Conservation (phyloP, 2,888 invertebrate genomes). For the Charanyca ferruginea region DNA sequence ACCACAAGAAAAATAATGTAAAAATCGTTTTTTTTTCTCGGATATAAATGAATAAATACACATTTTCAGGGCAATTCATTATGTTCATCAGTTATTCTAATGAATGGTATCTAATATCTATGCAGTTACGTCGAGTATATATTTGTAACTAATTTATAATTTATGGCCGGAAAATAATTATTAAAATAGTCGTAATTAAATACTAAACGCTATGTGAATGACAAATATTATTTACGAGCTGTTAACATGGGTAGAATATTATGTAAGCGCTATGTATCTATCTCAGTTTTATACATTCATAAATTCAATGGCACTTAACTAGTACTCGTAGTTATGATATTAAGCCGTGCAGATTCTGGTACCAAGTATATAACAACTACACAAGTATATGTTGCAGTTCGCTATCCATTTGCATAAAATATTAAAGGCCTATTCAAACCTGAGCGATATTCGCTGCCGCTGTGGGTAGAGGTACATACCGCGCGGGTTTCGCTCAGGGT, state of each 20-base stretch:
- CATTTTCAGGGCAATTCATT: not conserved
- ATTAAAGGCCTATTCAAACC: too few relatives aligned
- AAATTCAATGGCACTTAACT: not conserved
- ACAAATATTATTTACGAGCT: constrained; percentile 10
- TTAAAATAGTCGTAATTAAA: not conserved
- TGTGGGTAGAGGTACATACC: too few relatives aligned
- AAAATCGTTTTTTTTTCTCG: not conserved
- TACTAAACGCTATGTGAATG: not conserved
- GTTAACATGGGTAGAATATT: not conserved
- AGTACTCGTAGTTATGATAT: too few relatives aligned
- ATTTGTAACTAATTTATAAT: not conserved
- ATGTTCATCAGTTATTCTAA: not conserved
- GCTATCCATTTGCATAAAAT: too few relatives aligned
- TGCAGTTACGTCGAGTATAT: not conserved
- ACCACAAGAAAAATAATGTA: not conserved
- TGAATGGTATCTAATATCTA: not conserved
- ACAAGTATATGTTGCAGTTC: too few relatives aligned
- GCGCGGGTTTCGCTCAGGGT: too few relatives aligned
- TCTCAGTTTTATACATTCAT: not conserved
- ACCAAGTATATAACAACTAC: too few relatives aligned
- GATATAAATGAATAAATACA: not conserved
- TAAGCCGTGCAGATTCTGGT: too few relatives aligned
- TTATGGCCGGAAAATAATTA: constrained; percentile 9
- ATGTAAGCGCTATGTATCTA: not conserved
- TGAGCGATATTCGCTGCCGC: too few relatives aligned